Base-by-base conservation (phyloP, 2,888 invertebrate genomes). In the Julus scanicus region DNA sequence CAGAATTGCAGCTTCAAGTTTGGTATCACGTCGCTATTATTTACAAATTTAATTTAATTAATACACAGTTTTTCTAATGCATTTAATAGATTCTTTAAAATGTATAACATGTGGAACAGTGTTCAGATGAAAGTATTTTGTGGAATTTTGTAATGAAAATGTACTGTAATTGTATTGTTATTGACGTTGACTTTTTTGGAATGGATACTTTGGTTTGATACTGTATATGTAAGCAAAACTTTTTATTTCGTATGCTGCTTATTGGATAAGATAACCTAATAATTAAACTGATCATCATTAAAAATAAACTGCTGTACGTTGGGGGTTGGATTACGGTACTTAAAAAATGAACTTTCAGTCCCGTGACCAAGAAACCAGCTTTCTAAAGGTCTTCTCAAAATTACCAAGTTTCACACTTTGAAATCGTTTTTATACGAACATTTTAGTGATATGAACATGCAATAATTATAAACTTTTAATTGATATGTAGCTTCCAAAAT, bases 11-110 rank as follows among this genome's bases (percentile, higher is more conserved):
- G 87, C 83, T 48, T 87, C 87, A 49, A 89, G 57, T 86, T 88
- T 87, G 39, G 49, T 29, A 85, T 89, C 89, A 17, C 89, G 39
- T 84, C 86, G 85, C 89, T 89, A 40, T 15, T n/a, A 88, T 86
- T 29, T 40, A 20, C n/a, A 8, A 85, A 85, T 13, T 48, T 0
- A 29, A 53, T 20, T 1, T 53, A 53, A 53, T 53, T 17, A 29
- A 29, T 29, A 17, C 17, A 13, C 5, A 5, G 2, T 9, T 53
- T 53, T 53, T 53, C 2, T 29, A 29, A 29, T 29, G 29, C 29
- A 29, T 29, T 29, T 1, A 29, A 29, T 29, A 29, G 29, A 29
- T 29, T 29, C 29, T 29, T 29, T 29, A 29, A 29, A 29, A 29
- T 29, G 29, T 29, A 29, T 29, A 29, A 29, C 29, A 29, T 29